Percentiles rank a stretch among this genome's conserved stretches.
phyloP scores from a whole-genome alignment of 2,113 vertebrate genomes.

The Psittacula cyanocephala region DNA sequence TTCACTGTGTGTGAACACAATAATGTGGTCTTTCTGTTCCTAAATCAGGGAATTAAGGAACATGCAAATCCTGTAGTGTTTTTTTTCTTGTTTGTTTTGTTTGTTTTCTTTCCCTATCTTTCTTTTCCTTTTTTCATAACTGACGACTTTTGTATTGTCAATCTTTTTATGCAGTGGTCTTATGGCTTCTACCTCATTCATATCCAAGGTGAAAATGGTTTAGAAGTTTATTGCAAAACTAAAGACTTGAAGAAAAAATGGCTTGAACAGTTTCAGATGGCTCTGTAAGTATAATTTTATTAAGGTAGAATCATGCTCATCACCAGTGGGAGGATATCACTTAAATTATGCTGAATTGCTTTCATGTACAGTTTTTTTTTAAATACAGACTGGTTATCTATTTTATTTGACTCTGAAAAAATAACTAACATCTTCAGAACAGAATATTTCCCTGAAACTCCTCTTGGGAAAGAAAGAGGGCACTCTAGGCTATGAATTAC shows the following conservation, averaged over 20 bases:
- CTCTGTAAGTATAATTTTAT: constrained; percentile 86
- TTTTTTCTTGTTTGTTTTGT: rapidly evolving
- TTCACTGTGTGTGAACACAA: background rate
- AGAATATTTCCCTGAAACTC: background rate
- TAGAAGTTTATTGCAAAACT: constrained; percentile 99
- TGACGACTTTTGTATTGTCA: background rate
- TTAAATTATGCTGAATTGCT: background rate
- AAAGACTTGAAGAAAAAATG: constrained; percentile 99
- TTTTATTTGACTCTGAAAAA: background rate
- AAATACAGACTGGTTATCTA: background rate
- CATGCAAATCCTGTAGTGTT: background rate
- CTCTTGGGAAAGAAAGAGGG: constrained; percentile 70
- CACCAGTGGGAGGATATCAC: background rate
- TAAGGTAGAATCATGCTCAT: background rate
- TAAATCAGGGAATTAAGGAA: background rate
- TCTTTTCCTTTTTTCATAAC: background rate
- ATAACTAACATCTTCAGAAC: background rate
- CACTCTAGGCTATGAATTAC: constrained; percentile 56
- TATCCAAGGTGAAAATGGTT: constrained; percentile 92
- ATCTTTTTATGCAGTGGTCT: constrained; percentile 86
- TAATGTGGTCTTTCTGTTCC: background rate
- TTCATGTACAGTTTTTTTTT: background rate
- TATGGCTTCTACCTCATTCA: constrained; percentile 99
- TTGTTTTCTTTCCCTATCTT: too few relatives aligned
- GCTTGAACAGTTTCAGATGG: constrained; percentile 98